phyloP scores from a whole-genome alignment of 1,140 invertebrate species.

The Drosophila subobscura region DNA sequence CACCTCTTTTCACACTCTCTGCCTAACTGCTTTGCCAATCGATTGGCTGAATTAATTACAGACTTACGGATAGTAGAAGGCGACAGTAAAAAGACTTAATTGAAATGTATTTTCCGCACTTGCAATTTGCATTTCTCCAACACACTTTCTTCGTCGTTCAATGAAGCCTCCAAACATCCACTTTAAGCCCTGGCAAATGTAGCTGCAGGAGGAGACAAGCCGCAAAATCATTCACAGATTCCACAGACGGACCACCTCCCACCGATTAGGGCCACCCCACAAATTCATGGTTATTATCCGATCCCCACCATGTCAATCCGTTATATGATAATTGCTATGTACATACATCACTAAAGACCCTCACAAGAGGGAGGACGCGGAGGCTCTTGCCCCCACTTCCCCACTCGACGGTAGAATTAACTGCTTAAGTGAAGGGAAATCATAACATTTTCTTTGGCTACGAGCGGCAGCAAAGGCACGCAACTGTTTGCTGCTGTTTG shows the following conservation, averaged over 20 bases:
- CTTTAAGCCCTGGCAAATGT: conserved; percentile 31
- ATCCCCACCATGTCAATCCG: too few species aligned
- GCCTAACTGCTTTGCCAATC: conserved; percentile 1
- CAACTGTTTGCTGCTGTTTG: conserved; percentile 42
- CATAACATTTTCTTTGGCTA: conserved; percentile 51
- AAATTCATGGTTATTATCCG: too few species aligned
- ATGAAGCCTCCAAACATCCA: conserved; percentile 54
- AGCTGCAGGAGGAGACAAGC: conserved; percentile 20
- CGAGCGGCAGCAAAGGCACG: conserved; percentile 19
- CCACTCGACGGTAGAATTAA: conserved; percentile 32
- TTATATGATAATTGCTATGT: too few species aligned
- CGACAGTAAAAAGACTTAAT: conserved; percentile 28
- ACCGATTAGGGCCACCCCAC: too few species aligned
- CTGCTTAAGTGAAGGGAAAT: conserved; percentile 52
- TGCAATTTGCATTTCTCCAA: background rate
- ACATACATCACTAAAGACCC: too few species aligned
- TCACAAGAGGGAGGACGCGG: background rate
- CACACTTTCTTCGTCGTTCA: conserved; percentile 27
- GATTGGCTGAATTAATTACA: conserved; percentile 47
- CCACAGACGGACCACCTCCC: too few species aligned
- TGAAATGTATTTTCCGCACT: conserved; percentile 52
- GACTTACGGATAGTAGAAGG: conserved; percentile 2
- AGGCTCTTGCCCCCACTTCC: background rate
- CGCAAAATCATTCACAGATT: conserved; percentile 2
- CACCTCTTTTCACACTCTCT: background rate